Base-by-base conservation (phyloP, 2,888 invertebrate species). In the Platycheirus albimanus region DNA sequence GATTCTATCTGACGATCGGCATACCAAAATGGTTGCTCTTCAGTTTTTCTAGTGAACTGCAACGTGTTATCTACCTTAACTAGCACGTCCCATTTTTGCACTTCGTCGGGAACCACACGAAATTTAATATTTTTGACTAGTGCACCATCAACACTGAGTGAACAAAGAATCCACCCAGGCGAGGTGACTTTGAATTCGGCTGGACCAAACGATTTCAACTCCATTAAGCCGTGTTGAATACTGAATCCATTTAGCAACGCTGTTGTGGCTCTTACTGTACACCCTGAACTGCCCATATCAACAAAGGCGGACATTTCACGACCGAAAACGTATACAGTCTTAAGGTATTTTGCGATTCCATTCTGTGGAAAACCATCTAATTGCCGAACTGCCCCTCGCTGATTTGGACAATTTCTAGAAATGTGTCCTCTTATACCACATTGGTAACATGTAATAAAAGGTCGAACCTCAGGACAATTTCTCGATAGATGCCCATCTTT, bases 281-380 rank as follows among this genome's bases (percentile, higher is more conserved):
- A 58, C 7, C 58, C 41, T n/a, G n/a, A n/a, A n/a, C n/a, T 58
- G 20, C 41, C 41, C 38, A 58, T 58, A 20, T 58, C 58, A n/a
- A 58, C 20, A 58, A 58, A 58, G 8, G 41, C 38, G n/a, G 17
- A 19, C 17, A 41, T n/a, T 20, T 58, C 7, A 13, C 7, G 33
- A 11, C 19, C 20, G 41, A 11, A 11, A 20, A 58, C 41, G 7
- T 38, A 7, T 3, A 58, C 58, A 13, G 11, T 38, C 10, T 58
- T n/a, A n/a, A 58, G 41, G 8, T 58, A 58, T 38, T 58, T 58
- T n/a, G 7, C n/a, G n/a, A 58, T 41, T 3, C 41, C 19, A 24
- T 49, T 49, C 11, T 49, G 49, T 24, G 10, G n/a, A n/a, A 11
- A 20, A 11, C 28, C 17, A 24, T 51, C 17, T 1, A 51, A 4